phyloP scores from a whole-genome alignment of 2,888 invertebrate genomes.

The Ctena decussata region DNA sequence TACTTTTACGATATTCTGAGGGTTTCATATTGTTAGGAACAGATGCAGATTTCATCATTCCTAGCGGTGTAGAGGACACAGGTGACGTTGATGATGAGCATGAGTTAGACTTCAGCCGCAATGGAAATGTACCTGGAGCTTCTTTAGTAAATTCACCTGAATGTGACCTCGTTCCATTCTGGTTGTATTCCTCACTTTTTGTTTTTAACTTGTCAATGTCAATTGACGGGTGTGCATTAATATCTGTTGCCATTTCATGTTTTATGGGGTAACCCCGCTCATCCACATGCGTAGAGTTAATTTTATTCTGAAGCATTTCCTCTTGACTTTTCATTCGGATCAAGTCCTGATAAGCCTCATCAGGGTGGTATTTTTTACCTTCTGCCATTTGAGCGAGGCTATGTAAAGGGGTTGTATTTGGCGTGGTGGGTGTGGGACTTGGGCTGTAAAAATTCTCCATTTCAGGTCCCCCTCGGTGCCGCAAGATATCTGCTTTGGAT shows the following conservation, averaged over 20 bases:
- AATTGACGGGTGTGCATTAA: background rate
- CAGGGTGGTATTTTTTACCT: slow-evolving; percentile 64
- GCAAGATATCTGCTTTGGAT: slow-evolving; percentile 17
- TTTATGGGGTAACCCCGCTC: background rate
- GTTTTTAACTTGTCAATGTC: background rate
- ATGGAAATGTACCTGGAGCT: slow-evolving; percentile 72
- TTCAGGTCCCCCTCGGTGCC: slow-evolving; percentile 17
- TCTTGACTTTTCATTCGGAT: slow-evolving; percentile 73
- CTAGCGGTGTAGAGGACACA: slow-evolving; percentile 17
- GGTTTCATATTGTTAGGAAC: slow-evolving; percentile 78
- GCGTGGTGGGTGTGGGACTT: slow-evolving; percentile 67
- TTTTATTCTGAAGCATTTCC: slow-evolving; percentile 38
- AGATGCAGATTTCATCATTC: slow-evolving; percentile 73
- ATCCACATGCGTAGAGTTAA: background rate
- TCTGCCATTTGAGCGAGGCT: slow-evolving; percentile 69
- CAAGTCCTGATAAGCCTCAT: slow-evolving; percentile 66
- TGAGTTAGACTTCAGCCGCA: slow-evolving; percentile 62
- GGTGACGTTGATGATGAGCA: slow-evolving; percentile 40
- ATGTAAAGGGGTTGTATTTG: slow-evolving; percentile 55
- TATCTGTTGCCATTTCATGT: background rate
- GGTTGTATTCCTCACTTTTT: background rate
- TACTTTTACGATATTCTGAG: slow-evolving; percentile 77
- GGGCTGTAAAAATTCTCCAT: slow-evolving; percentile 62
- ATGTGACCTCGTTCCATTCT: slow-evolving; percentile 9
- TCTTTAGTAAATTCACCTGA: slow-evolving; percentile 30